Evolutionary conservation across 2,888 invertebrate species (phyloP).

Genomic region (Drosophila mimetica): DNA sequence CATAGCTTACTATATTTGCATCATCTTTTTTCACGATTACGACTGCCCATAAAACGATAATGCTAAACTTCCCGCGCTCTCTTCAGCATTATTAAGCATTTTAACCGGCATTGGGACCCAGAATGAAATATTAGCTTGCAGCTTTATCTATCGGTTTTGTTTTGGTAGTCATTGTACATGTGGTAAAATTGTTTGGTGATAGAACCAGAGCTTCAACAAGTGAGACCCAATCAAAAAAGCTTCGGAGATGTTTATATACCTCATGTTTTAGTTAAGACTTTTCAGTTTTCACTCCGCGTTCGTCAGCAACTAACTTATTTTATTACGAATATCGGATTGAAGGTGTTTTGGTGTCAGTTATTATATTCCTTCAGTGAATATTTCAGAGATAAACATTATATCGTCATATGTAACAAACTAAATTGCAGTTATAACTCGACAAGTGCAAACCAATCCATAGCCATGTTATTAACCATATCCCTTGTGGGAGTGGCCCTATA

Average conservation of each 20-base stretch:
- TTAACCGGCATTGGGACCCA: not conserved
- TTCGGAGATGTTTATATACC: not conserved
- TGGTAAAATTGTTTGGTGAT: not conserved
- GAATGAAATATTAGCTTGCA: not conserved
- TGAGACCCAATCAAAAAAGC: not conserved
- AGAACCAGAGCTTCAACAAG: not conserved
- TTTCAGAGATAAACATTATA: no score
- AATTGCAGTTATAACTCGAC: no score
- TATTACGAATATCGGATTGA: no score
- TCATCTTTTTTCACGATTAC: no score
- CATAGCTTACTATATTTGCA: no score
- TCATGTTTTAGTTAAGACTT: not conserved
- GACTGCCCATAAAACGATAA: no score
- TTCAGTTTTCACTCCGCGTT: not conserved
- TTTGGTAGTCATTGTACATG: not conserved
- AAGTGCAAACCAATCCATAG: not conserved
- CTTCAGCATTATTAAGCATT: slow-evolving; percentile 14
- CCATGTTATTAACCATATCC: slow-evolving; percentile 46
- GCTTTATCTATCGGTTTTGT: not conserved
- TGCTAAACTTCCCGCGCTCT: no score
- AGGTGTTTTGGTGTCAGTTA: no score
- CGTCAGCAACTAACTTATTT: no score
- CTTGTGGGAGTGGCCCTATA: slow-evolving; percentile 43
- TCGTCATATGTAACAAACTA: not conserved
- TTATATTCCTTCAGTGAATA: not conserved